Base-by-base conservation (phyloP, 2,113 vertebrate genomes). In the Hemicordylus capensis region DNA sequence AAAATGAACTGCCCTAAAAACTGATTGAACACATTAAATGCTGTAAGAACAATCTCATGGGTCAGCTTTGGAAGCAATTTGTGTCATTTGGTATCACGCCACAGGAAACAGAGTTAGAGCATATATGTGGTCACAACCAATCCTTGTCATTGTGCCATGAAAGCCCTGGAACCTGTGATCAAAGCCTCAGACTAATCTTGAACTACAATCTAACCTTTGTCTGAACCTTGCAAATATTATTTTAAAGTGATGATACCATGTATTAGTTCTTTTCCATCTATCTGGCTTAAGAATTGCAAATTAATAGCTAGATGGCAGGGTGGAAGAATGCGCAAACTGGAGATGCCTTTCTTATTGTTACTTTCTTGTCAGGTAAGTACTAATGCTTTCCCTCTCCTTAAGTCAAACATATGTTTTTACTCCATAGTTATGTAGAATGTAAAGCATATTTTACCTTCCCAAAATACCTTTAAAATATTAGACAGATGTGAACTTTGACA, bases 61-160 rank as follows among this genome's bases (percentile, higher is more conserved):
- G 70, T 48, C 83, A 67, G 12, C 78, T 82, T 58, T 89, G 82
- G 87, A 91, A 86, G 28, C 90, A 73, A 59, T 83, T 93, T 76
- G 22, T 92, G 89, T 90, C 88, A 90, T 72, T 84, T 72, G 61
- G 67, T 56, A 91, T 90, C 73, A 28, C 54, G 87, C 74, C 82
- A 77, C 88, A 93, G 83, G 79, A 89, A 91, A 91, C 90, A 93
- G 94, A 92, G 82, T 89, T 89, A 89, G 94, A 93, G 89, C 90
- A 92, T 93, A 93, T 92, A 93, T 94, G 86, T 90, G 88, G 90
- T 94, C 92, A 95, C 87, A 95, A 90, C 90, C 91, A 94, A 92
- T 94, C 85, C 83, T 92, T 92, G 89, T 94, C 93, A 93, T 92
- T 88, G 84, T 81, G 54, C 90, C 76, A 76, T 89, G 90, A 94